Base-by-base conservation (phyloP, 37 sponge, comb jelly and placozoan species). In the Diacarnus erythraeanus region DNA sequence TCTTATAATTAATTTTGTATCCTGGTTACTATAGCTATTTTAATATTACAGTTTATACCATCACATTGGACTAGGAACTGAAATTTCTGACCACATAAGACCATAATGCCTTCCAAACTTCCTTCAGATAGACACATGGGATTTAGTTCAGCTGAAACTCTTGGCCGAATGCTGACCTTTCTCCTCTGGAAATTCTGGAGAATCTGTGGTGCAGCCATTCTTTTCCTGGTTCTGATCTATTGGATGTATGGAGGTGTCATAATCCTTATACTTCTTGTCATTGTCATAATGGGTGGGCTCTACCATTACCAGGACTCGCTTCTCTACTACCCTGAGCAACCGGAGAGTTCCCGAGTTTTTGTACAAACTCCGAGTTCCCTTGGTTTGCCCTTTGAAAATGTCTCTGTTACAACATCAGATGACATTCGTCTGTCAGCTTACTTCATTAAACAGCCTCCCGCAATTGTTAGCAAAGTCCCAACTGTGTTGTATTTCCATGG, bases 281-380 rank as follows among this genome's bases (percentile, higher is more conserved):
- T 96, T 25, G 91, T 92, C 1, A 56, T 98, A 34, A 37, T 94
- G 15, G 97, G 97, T 3, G 95, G 90, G 3, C 76, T 96, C 71
- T 98, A 98, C 84, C 97, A 98, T 71, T 95, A 95, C 72, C 99
- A 98, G 71, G 99, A 98, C 87, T 89, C 93, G 0, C 79, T 98
- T 38, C 87, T 98, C 70, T 98, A 94, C 86, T 96, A 82, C 59
- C 99, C 99, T 0, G 99, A 98, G 68, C 94, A 96, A 38, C 99
- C 99, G 0, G 96, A 95, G 42, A 93, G 84, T 57, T 87, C 96
- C 0, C 86, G 99, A 20, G 84, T 98, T 26, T 98, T 98, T 81
- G 96, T 98, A 10, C 97, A 96, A 83, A 81, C 80, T 1, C 99
- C 99, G 36, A 91, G 78, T 74, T 91, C 99, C 0, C 83, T 96